Evolutionary conservation across 2,888 invertebrate genomes (phyloP), one percentile per base, ranked within the genome.

Genomic region (Ornithoptera alexandrae): DNA sequence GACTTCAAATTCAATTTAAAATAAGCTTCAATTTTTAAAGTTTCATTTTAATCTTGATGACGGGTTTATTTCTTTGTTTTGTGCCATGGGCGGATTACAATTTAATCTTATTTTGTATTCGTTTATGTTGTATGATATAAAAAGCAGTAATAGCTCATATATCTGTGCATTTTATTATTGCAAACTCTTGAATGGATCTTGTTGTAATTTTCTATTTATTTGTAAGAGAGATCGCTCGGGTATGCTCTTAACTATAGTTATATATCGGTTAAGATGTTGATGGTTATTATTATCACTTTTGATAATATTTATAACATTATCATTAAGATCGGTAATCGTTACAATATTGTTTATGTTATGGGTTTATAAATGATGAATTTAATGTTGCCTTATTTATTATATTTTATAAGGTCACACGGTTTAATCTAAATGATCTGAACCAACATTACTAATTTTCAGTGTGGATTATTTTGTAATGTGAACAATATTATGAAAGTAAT

Each of bases 21-120:
- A 70, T 70, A 70, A 70, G 66, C 70, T 70, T 63, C 70, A 70
- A 67, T 70, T 70, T 70, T 70, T 67, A 70, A 70, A 70, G 70
- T 70, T 70, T 60, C 66, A 67, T 67, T 70, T 70, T 67, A 67
- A 70, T 70, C 70, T 67, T 70, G 63, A 70, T 67, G 70, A 70
- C 56, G 58, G 62, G 62, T 67, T 70, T 63, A 70, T 62, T 67
- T 67, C 67, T 67, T 42, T 67, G 59, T 42, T 70, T 70, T 63
- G 62, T 60, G 62, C 58, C 56, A 22, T 17, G 36, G 63, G 12
- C 18, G 67, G 70, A 67, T 70, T 67, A 67, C 39, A n/a, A 39
- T 39, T 53, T 63, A 62, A 69, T 59, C 65, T 62, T 59, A 39
- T 67, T 70, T 63, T 42, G 24, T 30, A 15, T 24, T 30, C 20